These are phyloP conservation scores for Prunella fulvescens DNA, from an alignment of 2,113 vertebrate genomes.

Conservation along the genomic window DNA sequence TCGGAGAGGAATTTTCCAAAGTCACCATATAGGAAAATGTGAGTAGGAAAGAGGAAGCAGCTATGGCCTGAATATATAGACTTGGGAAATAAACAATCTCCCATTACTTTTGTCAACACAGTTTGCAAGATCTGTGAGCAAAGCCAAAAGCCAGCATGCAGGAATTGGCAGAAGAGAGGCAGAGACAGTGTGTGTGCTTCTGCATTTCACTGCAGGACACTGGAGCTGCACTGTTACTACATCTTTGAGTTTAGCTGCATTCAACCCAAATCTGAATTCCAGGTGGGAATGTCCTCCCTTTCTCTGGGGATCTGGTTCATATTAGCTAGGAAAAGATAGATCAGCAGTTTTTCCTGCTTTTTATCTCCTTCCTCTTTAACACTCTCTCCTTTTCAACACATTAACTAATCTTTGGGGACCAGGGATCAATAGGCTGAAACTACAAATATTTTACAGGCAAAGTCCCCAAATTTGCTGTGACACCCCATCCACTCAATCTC, in stretches of 20 bases:
- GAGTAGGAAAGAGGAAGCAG: constrained; percentile 42
- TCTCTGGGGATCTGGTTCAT: not conserved
- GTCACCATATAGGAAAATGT: constrained; percentile 68
- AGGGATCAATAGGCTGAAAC: not conserved
- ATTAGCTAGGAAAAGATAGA: not conserved
- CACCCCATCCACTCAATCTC: not conserved
- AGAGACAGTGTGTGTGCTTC: not conserved
- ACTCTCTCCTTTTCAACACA: not conserved
- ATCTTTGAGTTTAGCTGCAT: not conserved
- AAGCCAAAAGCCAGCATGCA: constrained; percentile 36
- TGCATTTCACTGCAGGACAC: not conserved
- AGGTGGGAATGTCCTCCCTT: constrained; percentile 40
- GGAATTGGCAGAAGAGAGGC: constrained; percentile 12
- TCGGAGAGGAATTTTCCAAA: constrained; percentile 65
- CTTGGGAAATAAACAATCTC: constrained; percentile 19
- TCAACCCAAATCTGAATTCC: constrained; percentile 33
- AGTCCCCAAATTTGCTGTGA: not conserved
- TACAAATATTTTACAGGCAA: not conserved
- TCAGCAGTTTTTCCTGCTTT: not conserved
- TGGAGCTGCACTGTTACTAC: not conserved
- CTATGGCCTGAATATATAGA: constrained; percentile 40
- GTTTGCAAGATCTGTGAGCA: not conserved
- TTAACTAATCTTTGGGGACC: not conserved
- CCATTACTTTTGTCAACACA: constrained; percentile 35
- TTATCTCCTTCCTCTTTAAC: not conserved